Evolutionary conservation across 1,140 invertebrate species (phyloP).

Genomic region (Eumeta japonica): DNA sequence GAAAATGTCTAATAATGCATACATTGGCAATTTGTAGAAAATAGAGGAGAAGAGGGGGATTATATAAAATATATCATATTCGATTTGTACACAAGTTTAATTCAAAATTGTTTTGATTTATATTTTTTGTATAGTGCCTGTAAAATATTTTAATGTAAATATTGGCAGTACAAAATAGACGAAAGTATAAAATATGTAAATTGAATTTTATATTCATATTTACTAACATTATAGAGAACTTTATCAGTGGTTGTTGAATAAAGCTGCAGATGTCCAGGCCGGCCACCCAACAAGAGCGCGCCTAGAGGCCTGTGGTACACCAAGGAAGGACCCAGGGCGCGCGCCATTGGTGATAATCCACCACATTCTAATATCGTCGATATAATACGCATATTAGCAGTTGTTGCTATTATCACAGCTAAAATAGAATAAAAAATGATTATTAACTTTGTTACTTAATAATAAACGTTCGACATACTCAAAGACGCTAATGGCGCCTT

Average conservation of each 20-base stretch:
- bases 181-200: constrained; percentile 1
- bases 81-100: too few relatives aligned
- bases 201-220: not conserved
- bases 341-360: constrained; percentile 25
- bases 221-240: constrained; percentile 51
- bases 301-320: constrained; percentile 29
- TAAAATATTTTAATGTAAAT: too few relatives aligned
- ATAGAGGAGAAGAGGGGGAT: too few relatives aligned
- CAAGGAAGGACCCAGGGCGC: constrained; percentile 23
- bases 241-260: constrained; percentile 47
- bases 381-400: constrained; percentile 27
- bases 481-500: too few relatives aligned
- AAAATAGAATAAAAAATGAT: constrained; percentile 10
- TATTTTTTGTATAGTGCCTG: too few relatives aligned
- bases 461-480: too few relatives aligned
- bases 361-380: constrained; percentile 43
- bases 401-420: constrained; percentile 44
- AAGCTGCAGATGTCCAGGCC: constrained; percentile 43
- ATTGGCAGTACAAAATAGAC: not conserved
- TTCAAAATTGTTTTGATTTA: too few relatives aligned
- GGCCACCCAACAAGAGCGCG: constrained; percentile 35
- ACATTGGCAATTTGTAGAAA: too few relatives aligned
- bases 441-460: too few relatives aligned
- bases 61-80: too few relatives aligned
- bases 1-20: too few relatives aligned